phyloP scores from a whole-genome alignment of 2,888 invertebrate species.

The Chrysolina haemoptera region DNA sequence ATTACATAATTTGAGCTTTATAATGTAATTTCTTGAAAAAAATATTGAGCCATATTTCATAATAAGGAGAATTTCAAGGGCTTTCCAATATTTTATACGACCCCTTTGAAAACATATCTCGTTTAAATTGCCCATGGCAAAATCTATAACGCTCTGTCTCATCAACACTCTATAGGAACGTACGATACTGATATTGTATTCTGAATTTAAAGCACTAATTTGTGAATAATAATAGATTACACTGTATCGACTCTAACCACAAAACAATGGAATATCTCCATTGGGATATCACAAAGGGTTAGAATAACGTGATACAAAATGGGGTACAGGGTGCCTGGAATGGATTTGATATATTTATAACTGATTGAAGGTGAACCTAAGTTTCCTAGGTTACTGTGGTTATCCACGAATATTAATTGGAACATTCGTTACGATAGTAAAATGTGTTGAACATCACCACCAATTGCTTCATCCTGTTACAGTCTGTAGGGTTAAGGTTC shows the following conservation, averaged over 20 bases:
- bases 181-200: background rate
- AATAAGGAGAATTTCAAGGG: no score
- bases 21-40: no score
- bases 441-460: background rate
- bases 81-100: no score
- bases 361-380: conserved; percentile 14
- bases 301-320: background rate
- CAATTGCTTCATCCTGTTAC: background rate
- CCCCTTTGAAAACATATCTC: no score
- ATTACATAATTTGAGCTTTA: no score
- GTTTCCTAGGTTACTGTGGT: conserved; percentile 13
- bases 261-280: background rate
- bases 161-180: no score
- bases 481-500: background rate
- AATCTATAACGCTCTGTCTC: no score
- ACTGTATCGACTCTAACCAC: background rate
- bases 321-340: background rate
- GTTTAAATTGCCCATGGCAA: no score
- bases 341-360: conserved; percentile 12
- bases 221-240: background rate
- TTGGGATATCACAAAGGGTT: conserved; percentile 1
- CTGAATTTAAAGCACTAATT: background rate
- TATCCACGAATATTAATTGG: conserved; percentile 16
- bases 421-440: conserved; percentile 15
- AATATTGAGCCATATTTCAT: no score